phyloP scores from a whole-genome alignment of 2,888 invertebrate genomes.

The Thereva nobilitata region DNA sequence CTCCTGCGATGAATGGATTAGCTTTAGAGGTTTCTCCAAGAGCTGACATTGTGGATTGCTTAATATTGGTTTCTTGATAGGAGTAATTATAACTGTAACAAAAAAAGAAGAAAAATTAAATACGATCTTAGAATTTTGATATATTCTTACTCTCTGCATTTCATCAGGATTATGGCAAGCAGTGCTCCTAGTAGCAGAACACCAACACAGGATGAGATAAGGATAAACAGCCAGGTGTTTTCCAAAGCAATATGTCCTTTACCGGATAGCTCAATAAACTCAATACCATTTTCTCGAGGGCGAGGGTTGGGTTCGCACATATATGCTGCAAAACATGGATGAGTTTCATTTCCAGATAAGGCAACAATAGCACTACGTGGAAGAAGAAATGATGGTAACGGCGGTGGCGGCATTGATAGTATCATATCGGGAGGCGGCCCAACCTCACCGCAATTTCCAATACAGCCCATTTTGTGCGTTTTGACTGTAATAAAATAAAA shows the following conservation, averaged over 20 bases:
- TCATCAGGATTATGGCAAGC: constrained; percentile 75
- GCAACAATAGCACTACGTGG: constrained; percentile 57
- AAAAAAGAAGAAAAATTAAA: not conserved
- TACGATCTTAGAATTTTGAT: not conserved
- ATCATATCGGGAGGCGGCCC: constrained; percentile 77
- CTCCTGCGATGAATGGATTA: constrained; percentile 60
- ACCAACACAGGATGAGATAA: constrained; percentile 79
- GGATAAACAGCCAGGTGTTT: constrained; percentile 81
- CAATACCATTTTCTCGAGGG: constrained; percentile 68
- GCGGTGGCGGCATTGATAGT: constrained; percentile 82
- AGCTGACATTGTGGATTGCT: constrained; percentile 63
- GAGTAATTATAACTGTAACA: constrained; percentile 52
- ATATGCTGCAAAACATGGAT: constrained; percentile 67
- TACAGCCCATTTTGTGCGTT: constrained; percentile 46
- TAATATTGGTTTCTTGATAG: constrained; percentile 58
- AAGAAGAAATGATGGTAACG: constrained; percentile 74
- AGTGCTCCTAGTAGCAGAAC: constrained; percentile 78
- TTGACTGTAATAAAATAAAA: constrained; percentile 4
- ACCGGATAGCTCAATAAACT: constrained; percentile 78
- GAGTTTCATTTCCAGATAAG: constrained; percentile 62
- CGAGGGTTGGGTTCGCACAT: constrained; percentile 66
- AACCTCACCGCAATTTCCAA: constrained; percentile 55
- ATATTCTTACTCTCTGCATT: constrained; percentile 74
- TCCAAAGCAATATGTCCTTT: constrained; percentile 63
- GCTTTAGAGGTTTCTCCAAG: constrained; percentile 61